A percentile compares a stretch with the other conserved stretches of the same genome.
phyloP scores from a whole-genome alignment of 1,140 invertebrate genomes.

The Stegodyphus dumicola region DNA sequence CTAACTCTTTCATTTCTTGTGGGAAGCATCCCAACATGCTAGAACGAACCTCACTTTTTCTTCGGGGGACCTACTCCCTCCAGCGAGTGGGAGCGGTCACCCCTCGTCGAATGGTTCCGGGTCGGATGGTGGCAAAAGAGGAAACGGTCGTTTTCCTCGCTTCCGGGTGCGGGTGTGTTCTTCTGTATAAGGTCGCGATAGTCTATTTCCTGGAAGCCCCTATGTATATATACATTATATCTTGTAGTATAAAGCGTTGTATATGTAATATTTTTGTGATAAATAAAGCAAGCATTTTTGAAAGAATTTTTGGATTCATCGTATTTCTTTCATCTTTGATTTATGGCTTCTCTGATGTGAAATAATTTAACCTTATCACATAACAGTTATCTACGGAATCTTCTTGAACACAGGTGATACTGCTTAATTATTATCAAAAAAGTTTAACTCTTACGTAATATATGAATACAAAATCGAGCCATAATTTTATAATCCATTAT shows the following conservation, averaged over 20 bases:
- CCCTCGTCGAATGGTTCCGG: not conserved
- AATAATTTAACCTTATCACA: too few relatives aligned
- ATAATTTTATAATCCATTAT: too few relatives aligned
- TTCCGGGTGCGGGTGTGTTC: conserved; percentile 28
- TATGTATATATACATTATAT: conserved; percentile 59
- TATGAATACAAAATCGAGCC: too few relatives aligned
- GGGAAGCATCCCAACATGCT: too few relatives aligned
- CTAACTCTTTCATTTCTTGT: not conserved
- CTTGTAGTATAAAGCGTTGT: conserved; percentile 55
- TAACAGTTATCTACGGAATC: too few relatives aligned
- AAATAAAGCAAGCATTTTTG: conserved; percentile 59
- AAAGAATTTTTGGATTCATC: conserved; percentile 3
- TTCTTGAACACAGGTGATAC: too few relatives aligned
- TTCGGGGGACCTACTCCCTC: not conserved
- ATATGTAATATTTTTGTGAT: conserved; percentile 50
- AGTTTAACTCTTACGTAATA: too few relatives aligned
- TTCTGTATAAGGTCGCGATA: conserved; percentile 16
- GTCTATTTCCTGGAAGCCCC: conserved; percentile 51
- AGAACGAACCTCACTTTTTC: not conserved
- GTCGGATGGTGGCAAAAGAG: not conserved
- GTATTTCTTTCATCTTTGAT: too few relatives aligned
- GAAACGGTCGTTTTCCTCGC: not conserved
- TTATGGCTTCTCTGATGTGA: too few relatives aligned
- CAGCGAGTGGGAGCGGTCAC: not conserved
- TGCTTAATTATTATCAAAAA: too few relatives aligned